phyloP scores from a whole-genome alignment of 2,888 invertebrate species.

The Troides helena region DNA sequence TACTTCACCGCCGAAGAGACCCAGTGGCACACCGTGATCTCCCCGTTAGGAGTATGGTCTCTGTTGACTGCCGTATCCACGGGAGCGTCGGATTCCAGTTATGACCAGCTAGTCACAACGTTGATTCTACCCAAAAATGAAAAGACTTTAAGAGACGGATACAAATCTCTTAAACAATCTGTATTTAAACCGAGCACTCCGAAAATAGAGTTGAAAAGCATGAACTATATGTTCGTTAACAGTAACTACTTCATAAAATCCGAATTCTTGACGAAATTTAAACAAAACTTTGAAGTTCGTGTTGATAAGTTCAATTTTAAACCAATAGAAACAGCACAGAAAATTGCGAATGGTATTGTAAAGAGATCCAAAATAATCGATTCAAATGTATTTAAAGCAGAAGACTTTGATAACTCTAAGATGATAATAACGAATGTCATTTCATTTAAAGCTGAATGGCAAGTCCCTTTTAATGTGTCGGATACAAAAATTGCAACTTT shows the following conservation, averaged over 20 bases:
- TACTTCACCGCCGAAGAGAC: conserved; percentile 57
- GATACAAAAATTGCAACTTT: conserved; percentile 78
- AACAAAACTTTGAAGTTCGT: conserved; percentile 55
- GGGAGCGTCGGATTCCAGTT: conserved; percentile 57
- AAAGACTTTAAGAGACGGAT: conserved; percentile 46
- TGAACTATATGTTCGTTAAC: conserved; percentile 63
- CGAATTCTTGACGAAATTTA: conserved; percentile 43
- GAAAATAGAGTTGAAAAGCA: conserved; percentile 55
- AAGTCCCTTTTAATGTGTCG: conserved; percentile 79
- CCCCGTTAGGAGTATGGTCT: conserved; percentile 70
- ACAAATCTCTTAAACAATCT: conserved; percentile 44
- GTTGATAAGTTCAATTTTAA: conserved; percentile 55
- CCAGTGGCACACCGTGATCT: conserved; percentile 61
- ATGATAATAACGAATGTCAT: conserved; percentile 84
- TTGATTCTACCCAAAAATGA: conserved; percentile 56
- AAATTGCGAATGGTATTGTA: conserved; percentile 56
- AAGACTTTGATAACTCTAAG: conserved; percentile 76
- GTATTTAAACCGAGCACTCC: conserved; percentile 49
- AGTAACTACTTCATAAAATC: conserved; percentile 46
- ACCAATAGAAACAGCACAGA: conserved; percentile 48
- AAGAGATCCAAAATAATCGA: conserved; percentile 55
- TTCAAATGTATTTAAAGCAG: conserved; percentile 60
- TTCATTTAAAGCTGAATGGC: conserved; percentile 86
- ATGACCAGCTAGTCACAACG: conserved; percentile 49
- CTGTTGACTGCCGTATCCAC: conserved; percentile 61